phyloP scores from a whole-genome alignment of 2,888 invertebrate species.

The Hirtodrosophila confusa region DNA sequence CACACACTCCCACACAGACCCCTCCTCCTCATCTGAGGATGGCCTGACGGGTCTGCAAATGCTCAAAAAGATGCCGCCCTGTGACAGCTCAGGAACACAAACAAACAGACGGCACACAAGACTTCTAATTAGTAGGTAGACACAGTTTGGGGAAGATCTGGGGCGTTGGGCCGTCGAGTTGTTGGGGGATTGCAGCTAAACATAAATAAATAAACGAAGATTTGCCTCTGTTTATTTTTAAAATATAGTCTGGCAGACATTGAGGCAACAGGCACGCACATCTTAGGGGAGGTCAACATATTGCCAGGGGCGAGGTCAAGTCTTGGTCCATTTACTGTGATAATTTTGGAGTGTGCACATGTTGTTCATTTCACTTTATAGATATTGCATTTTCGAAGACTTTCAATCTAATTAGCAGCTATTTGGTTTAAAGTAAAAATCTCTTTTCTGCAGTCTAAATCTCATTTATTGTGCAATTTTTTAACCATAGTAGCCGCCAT shows the following conservation, averaged over 20 bases:
- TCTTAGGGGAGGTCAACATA: slow-evolving; percentile 62
- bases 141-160: background rate
- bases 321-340: slow-evolving; percentile 60
- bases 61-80: slow-evolving; percentile 48
- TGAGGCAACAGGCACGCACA: slow-evolving; percentile 53
- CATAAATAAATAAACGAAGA: slow-evolving; percentile 73
- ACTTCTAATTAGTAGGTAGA: slow-evolving; percentile 66
- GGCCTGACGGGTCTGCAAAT: slow-evolving; percentile 42
- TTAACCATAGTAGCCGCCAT: slow-evolving; percentile 29
- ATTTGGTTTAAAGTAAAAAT: background rate
- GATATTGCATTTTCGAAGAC: background rate
- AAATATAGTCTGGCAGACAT: slow-evolving; percentile 58
- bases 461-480: slow-evolving; percentile 25
- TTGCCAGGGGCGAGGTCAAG: slow-evolving; percentile 76
- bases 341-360: slow-evolving; percentile 40
- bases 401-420: slow-evolving; percentile 16
- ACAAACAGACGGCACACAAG: slow-evolving; percentile 61
- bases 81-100: slow-evolving; percentile 69
- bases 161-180: background rate
- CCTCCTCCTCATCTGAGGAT: slow-evolving; percentile 8
- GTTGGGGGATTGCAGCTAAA: slow-evolving; percentile 31
- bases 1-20: slow-evolving; percentile 8
- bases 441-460: slow-evolving; percentile 19
- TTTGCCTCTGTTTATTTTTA: slow-evolving; percentile 76
- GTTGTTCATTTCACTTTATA: slow-evolving; percentile 19